Base-by-base conservation (phyloP, 2,113 vertebrate genomes). In the Danionella cerebrum region DNA sequence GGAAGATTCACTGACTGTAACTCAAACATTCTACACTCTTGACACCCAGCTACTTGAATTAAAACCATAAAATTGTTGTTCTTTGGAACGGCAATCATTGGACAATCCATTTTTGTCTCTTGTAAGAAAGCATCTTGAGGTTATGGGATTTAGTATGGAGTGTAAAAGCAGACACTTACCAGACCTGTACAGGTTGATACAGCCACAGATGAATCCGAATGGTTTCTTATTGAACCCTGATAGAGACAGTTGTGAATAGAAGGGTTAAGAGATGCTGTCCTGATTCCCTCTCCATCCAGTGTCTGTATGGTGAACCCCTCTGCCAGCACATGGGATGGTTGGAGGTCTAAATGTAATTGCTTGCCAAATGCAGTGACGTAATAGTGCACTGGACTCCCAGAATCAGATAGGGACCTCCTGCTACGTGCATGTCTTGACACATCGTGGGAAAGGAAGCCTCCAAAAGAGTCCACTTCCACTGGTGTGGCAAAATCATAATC, bases 401-500 rank as follows among this genome's bases (percentile, higher is more conserved):
- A 62, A 79, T 72, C 78, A 71, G 75, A 77, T 66, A 84, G 67
- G 1, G 92, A 92, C 78, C 96, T 87, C 76, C 84, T 91, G 73
- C 68, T 89, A 76, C 95, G 90, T 79, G 82, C 75, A 66, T 48
- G 85, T 80, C 89, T 82, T 82, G 84, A 83, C 81, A 96, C 83
- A 70, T 96, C 86, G 6, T 97, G 94, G 6, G 90, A 92, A 76
- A 98, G 75, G 78, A 92, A 94, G 0, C 75, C 76, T 62, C 94
- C 95, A 2, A 77, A 84, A 19, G 89, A 85, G 78, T 96, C 90
- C 82, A 98, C 94, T 85, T 95, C 90, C 47, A 95, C 85, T 0
- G 96, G 96, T 1, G 88, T 93, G 67, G 94, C 91, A 86, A 98
- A 92, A 74, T 87, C 77, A n/a, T 96, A 98, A 86, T 94, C 96